A percentile compares a stretch with the other conserved stretches of the same genome.
Conservation (phyloP, 2,797 vertebrate genomes). For the Crocodylus rhombifer region DNA sequence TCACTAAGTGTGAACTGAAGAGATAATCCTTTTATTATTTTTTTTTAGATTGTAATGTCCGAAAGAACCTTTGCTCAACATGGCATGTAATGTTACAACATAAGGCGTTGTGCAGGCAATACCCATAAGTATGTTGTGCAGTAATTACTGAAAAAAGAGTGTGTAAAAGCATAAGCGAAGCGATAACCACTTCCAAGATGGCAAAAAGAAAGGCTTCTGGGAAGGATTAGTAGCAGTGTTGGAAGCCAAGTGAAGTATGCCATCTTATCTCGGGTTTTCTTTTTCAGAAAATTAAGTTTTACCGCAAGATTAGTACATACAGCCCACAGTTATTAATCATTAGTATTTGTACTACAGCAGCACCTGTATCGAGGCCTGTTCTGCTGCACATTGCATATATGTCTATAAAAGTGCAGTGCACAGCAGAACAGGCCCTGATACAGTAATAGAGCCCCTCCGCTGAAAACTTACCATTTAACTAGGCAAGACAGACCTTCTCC, state of each 20-base stretch:
- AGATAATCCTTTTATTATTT: not conserved
- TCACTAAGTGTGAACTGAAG: not conserved
- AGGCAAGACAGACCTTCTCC: not conserved
- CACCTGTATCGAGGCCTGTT: not conserved
- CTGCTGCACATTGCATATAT: not conserved
- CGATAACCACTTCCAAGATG: not conserved
- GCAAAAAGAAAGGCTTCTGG: not conserved
- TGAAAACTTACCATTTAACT: not conserved
- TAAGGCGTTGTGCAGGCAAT: fast-evolving
- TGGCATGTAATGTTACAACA: not conserved
- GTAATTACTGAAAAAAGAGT: not conserved
- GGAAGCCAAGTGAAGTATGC: not conserved
- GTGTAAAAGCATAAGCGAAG: not conserved
- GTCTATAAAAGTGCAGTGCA: not conserved
- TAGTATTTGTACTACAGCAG: not conserved
- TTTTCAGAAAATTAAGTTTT: not conserved
- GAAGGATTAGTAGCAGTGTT: not conserved
- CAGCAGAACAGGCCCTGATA: not conserved
- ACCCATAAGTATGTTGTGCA: not conserved
- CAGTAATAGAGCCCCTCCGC: not conserved
- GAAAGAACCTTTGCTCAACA: not conserved
- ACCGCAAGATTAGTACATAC: not conserved
- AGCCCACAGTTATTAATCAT: not conserved
- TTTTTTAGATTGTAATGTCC: not conserved
- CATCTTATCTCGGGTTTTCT: not conserved